A percentile compares a stretch with the other conserved stretches of the same genome.
phyloP scores from a whole-genome alignment of 1,140 invertebrate species.

The Hydropsyche tenuis region DNA sequence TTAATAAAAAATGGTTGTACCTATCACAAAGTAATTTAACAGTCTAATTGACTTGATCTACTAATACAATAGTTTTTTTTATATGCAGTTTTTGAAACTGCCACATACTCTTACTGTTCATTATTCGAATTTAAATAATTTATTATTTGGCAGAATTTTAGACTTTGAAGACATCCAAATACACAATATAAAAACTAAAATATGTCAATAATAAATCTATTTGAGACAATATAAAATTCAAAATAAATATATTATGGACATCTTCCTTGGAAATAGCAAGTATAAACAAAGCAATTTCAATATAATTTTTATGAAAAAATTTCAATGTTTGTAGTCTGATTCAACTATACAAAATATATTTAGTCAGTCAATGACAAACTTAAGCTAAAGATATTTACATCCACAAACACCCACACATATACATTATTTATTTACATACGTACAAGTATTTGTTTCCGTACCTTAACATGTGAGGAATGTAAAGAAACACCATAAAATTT shows the following conservation, averaged over 20 bases:
- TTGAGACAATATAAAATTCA: neutral
- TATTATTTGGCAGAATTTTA: conserved; percentile 24
- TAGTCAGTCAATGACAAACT: conserved; percentile 32
- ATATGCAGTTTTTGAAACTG: conserved; percentile 2
- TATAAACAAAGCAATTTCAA: neutral
- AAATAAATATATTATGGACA: neutral
- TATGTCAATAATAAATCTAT: no score
- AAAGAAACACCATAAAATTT: no score
- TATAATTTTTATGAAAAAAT: neutral
- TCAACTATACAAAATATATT: conserved; percentile 37
- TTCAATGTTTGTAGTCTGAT: conserved; percentile 5
- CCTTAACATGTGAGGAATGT: no score
- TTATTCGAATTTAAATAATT: neutral
- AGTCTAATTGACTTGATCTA: conserved; percentile 49
- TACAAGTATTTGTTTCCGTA: neutral
- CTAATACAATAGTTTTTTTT: conserved; percentile 29
- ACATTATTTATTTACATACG: conserved; percentile 11
- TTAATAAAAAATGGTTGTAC: conserved; percentile 41
- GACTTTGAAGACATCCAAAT: neutral
- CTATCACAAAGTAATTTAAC: conserved; percentile 47
- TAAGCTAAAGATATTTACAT: neutral
- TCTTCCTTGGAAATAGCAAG: neutral
- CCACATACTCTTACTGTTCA: neutral
- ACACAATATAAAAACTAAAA: no score
- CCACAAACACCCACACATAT: neutral